phyloP scores from a whole-genome alignment of 2,888 invertebrate species.

The Drosophila basisetae region DNA sequence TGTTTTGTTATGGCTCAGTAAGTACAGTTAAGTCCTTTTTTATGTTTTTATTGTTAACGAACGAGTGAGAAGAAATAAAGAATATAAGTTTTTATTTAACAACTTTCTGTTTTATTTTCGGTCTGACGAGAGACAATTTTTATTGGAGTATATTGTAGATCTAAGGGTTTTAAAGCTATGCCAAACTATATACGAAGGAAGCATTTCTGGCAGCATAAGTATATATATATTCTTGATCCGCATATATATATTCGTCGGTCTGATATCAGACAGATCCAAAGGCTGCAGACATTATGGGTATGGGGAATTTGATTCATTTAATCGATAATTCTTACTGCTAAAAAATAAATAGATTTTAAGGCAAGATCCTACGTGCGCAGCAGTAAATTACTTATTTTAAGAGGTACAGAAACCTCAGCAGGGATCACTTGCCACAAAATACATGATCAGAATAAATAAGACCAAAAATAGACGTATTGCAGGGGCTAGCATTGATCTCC shows the following conservation, averaged over 20 bases:
- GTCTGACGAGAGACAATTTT: not conserved
- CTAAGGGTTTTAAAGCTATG: not conserved
- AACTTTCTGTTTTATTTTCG: not conserved
- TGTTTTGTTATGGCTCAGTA: not conserved
- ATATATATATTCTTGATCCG: not conserved
- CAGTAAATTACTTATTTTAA: not conserved
- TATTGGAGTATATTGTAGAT: not conserved
- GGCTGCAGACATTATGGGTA: not conserved
- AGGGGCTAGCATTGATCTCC: not conserved
- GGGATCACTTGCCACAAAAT: not conserved
- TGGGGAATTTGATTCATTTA: no score
- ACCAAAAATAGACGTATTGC: not conserved
- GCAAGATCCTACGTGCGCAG: not conserved
- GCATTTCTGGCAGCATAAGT: not conserved
- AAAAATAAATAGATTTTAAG: not conserved
- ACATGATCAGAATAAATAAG: not conserved
- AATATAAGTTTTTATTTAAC: not conserved
- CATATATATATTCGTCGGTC: not conserved
- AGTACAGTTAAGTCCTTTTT: not conserved
- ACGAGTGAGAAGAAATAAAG: not conserved
- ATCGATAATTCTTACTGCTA: not conserved
- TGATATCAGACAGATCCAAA: not conserved
- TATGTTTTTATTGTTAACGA: not conserved
- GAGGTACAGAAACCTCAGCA: not conserved
- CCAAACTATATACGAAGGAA: not conserved